phyloP scores from a whole-genome alignment of 2,113 vertebrate genomes.

The Hippocampus guttulatus region DNA sequence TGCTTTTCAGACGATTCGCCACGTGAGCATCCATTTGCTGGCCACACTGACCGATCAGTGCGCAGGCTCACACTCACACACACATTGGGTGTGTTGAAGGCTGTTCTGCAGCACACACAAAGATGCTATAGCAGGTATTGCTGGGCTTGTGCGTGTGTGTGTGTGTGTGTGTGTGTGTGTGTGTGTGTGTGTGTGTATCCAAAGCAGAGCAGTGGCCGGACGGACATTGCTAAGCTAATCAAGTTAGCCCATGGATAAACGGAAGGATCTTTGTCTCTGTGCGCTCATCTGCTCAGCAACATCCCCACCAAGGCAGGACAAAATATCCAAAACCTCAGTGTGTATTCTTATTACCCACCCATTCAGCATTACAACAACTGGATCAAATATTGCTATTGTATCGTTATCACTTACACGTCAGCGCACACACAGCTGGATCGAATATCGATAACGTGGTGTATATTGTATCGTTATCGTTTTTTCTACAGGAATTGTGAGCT shows the following conservation, averaged over 20 bases:
- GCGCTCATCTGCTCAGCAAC: constrained; percentile 18
- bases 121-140: too few relatives aligned
- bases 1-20: not conserved
- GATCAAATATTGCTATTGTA: not conserved
- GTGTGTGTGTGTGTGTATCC: constrained; percentile 21
- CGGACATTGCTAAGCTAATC: constrained; percentile 58
- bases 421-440: too few relatives aligned
- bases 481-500: too few relatives aligned
- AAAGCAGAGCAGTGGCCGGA: constrained; percentile 53
- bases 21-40: not conserved
- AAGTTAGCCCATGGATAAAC: constrained; percentile 60
- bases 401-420: too few relatives aligned
- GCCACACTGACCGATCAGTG: not conserved
- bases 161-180: not conserved
- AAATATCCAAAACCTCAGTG: not conserved
- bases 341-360: not conserved
- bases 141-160: not conserved
- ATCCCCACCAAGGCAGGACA: not conserved
- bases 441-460: too few relatives aligned
- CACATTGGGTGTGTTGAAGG: not conserved
- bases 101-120: not conserved
- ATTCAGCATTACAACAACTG: not conserved
- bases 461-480: too few relatives aligned
- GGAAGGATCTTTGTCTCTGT: constrained; percentile 36
- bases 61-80: not conserved